Evolutionary conservation across 2,888 invertebrate genomes (phyloP), one percentile per base, ranked within the genome.

Genomic region (Ommatoiulus sabulosus): DNA sequence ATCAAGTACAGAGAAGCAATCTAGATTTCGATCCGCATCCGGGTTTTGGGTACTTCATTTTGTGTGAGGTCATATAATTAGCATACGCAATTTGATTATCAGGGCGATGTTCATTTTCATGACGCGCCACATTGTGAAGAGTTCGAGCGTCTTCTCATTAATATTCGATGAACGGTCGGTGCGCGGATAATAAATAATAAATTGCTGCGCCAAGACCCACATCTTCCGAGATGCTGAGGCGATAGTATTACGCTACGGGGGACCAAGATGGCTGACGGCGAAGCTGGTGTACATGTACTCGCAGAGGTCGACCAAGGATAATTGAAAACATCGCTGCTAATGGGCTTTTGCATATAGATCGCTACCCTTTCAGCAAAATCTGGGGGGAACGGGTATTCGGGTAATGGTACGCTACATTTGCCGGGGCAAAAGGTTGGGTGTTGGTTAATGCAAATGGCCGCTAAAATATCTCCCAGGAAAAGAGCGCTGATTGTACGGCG

Each of bases 261-360:
- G 72, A 72, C 10, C 72, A 72, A 20, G 24, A 72, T 72, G 72
- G 72, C 72, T 72, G 72, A 72, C 72, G 24, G n/a, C 5, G n/a
- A 72, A 72, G 63, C 63, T 63, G n/a, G 17, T 63, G 72, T 72
- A 72, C 24, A 72, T 72, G n/a, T 24, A 72, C n/a, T n/a, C 10
- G 7, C 24, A 72, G 72, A 72, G 72, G 72, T 72, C 72, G 72
- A 24, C 24, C 72, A 72, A 72, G 72, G 72, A n/a, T 72, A 72
- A 72, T 72, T 72, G 72, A 72, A 72, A 72, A 72, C 72, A 72
- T n/a, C 6, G 24, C 24, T 24, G 24, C 72, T 72, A 72, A 72
- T 72, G 72, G 72, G 72, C 72, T 72, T 72, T n/a, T 72, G 72
- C 72, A n/a, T n/a, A n/a, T 24, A 72, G 72, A 72, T 24, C 7